Evolutionary conservation across 2,113 vertebrate species (phyloP), one percentile per base, ranked within the genome.

Genomic region (Corythornis vintsioides): DNA sequence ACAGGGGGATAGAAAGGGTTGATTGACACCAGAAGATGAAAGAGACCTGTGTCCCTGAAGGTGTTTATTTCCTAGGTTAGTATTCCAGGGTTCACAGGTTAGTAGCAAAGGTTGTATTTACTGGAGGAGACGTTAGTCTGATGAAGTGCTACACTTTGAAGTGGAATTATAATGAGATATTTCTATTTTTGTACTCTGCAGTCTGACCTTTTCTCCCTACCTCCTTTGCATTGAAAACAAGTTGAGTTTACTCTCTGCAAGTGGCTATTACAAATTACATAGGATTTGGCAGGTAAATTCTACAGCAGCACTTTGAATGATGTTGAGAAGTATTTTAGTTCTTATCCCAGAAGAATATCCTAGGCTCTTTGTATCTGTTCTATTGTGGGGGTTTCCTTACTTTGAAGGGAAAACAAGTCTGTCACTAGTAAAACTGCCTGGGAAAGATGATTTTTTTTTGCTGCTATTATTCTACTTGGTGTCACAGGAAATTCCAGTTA

Each of bases 401-500:
- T 43, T 89, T 56, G n/a, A 64, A 28, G 63, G 47, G 78, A 70
- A 75, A 84, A 1, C 45, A 63, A 86, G 11, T 66, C 53, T 65
- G 17, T 64, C 52, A n/a, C 31, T 33, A 72, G 53, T 63, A 47
- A 91, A 92, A 87, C 6, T 81, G 43, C 64, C 53, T 74, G 35
- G 40, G 63, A 74, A 64, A 38, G 8, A 7, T 38, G 5, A 14
- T 15, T 52, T 52, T 45, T 45, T 63, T 89, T 94, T 78, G 74
- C 56, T 86, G 26, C 59, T 86, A 2, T 53, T 87, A 28, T 2
- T 66, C n/a, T 64, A 2, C 45, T 72, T 72, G 31, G 9, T 0
- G 5, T 75, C n/a, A 65, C 66, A 83, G 82, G 85, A 96, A 91
- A 93, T 92, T 90, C 48, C 72, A 84, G n/a, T 93, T 72, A 40